phyloP scores from a whole-genome alignment of 2,888 invertebrate genomes.

The Cacoxenus indagator region DNA sequence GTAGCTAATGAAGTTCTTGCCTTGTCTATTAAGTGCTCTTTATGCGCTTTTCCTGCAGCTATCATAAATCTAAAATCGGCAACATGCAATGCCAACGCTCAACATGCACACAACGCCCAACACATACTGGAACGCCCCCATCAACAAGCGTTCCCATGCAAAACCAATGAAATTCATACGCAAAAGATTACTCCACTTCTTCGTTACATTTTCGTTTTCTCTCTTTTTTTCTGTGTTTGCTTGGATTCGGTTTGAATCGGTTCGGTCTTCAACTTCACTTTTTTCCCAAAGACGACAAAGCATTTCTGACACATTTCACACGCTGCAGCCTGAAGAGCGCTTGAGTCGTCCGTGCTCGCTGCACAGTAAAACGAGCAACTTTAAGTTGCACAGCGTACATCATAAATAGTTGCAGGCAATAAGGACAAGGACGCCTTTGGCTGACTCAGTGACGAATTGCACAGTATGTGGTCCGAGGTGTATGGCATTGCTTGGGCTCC shows the following conservation, averaged over 20 bases:
- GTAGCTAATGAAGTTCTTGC: constrained; percentile 58
- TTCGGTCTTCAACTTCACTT: no score
- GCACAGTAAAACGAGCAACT: constrained; percentile 21
- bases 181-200: constrained; percentile 21
- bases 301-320: constrained; percentile 27
- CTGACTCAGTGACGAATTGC: constrained; percentile 56
- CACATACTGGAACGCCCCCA: constrained; percentile 39
- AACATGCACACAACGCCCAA: not conserved
- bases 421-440: no score
- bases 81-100: constrained; percentile 4
- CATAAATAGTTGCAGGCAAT: constrained; percentile 5
- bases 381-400: constrained; percentile 8
- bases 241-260: no score
- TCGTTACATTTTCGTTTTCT: constrained; percentile 31
- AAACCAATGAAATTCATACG: constrained; percentile 27
- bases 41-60: constrained; percentile 49
- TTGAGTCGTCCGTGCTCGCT: not conserved
- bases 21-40: constrained; percentile 45
- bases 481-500: not conserved
- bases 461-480: constrained; percentile 43
- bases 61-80: constrained; percentile 23
- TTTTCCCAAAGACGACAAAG: not conserved
- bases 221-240: not conserved
- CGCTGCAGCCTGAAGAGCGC: constrained; percentile 2
- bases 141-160: constrained; percentile 44